Evolutionary conservation across 2,113 vertebrate species (phyloP).

Genomic region (Motacilla tschutschensis): DNA sequence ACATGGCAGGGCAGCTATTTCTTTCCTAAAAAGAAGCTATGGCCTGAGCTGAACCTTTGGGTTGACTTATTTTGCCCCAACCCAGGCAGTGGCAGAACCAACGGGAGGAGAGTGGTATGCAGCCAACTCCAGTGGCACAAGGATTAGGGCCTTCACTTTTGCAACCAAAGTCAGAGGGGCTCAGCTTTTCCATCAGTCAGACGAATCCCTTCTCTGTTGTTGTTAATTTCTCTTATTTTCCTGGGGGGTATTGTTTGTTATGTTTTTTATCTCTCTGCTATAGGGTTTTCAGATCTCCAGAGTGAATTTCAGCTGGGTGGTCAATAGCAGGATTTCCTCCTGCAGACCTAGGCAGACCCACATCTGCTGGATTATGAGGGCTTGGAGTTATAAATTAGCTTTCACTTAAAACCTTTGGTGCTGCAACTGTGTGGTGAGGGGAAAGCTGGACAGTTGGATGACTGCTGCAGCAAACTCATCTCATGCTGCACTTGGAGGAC

Average conservation of each 20-base stretch:
- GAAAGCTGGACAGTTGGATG: background rate
- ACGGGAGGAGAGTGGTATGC: accelerated
- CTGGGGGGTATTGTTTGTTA: background rate
- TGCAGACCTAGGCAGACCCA: background rate
- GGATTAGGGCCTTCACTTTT: background rate
- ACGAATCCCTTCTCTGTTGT: background rate
- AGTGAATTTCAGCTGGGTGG: background rate
- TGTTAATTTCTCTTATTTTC: background rate
- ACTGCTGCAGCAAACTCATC: background rate
- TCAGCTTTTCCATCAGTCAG: background rate
- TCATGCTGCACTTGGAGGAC: background rate
- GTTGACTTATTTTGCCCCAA: background rate
- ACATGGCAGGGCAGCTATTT: accelerated
- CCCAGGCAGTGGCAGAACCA: accelerated
- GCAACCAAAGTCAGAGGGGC: background rate
- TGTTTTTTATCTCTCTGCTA: background rate
- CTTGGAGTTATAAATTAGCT: background rate
- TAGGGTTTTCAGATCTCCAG: background rate
- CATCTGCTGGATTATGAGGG: no score
- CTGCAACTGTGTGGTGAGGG: background rate
- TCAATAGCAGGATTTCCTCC: background rate
- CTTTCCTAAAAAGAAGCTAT: background rate
- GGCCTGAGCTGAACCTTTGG: background rate
- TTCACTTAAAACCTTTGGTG: background rate
- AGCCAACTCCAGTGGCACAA: background rate